Evolutionary conservation across 2,888 invertebrate genomes (phyloP).

Genomic region (Andrena flavipes): DNA sequence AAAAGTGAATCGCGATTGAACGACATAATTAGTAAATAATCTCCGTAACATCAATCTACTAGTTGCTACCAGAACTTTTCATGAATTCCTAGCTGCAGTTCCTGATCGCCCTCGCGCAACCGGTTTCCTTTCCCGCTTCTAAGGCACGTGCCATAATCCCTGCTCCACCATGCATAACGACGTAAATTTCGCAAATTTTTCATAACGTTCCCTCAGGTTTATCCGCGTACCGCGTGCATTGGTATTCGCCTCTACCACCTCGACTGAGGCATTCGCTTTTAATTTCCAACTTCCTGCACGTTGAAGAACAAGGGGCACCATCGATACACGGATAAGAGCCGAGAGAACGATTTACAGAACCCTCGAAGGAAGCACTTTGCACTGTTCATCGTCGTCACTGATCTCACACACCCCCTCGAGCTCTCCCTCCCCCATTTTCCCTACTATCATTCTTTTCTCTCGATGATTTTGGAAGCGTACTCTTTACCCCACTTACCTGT

Average conservation of each 20-base stretch:
- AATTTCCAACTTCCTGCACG: background rate
- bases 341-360: background rate
- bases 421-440: background rate
- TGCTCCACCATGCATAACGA: slow-evolving; percentile 61
- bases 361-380: slow-evolving; percentile 38
- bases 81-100: slow-evolving; percentile 50
- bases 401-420: slow-evolving; percentile 1
- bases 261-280: background rate
- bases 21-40: background rate
- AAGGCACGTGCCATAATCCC: slow-evolving; percentile 66
- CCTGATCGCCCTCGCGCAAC: slow-evolving; percentile 50
- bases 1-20: too few relatives aligned
- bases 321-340: slow-evolving; percentile 21
- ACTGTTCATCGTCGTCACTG: slow-evolving; percentile 45
- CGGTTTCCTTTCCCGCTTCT: slow-evolving; percentile 59
- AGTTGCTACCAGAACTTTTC: slow-evolving; percentile 20
- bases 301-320: background rate
- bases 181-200: slow-evolving; percentile 63
- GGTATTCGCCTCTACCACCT: background rate
- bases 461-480: slow-evolving; percentile 1
- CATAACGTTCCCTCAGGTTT: slow-evolving; percentile 10
- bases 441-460: too few relatives aligned
- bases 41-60: background rate
- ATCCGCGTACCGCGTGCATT: background rate
- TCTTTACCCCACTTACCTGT: slow-evolving; percentile 70